A percentile compares a stretch with the other conserved stretches of the same genome.
Conservation (phyloP, 1,140 invertebrate species). For the Pteromalus puparum region DNA sequence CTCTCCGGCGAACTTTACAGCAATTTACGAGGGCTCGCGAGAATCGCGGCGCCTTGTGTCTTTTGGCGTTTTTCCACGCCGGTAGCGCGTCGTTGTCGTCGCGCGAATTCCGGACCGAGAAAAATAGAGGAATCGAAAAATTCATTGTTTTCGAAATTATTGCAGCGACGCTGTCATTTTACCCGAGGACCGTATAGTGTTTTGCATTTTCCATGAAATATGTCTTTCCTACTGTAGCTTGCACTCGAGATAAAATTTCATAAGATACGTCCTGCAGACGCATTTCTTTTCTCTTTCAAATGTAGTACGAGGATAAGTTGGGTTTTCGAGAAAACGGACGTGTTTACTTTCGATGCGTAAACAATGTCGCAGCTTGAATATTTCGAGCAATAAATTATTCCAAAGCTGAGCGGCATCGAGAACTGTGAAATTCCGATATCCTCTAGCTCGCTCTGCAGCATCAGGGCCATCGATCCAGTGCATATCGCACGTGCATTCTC, state of each 20-base stretch:
- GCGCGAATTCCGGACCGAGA: background rate
- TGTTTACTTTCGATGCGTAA: background rate
- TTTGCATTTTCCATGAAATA: background rate
- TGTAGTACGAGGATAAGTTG: too few species aligned
- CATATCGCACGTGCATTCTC: background rate
- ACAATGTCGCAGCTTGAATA: background rate
- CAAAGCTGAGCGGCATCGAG: background rate
- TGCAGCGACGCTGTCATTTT: background rate
- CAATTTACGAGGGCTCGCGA: background rate
- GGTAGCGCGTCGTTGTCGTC: background rate
- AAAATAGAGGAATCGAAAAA: background rate
- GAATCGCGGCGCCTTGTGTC: background rate
- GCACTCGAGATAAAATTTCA: too few species aligned
- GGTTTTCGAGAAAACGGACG: too few species aligned
- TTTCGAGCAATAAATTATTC: background rate
- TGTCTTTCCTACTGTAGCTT: background rate
- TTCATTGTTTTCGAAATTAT: background rate
- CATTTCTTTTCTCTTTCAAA: too few species aligned
- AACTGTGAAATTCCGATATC: background rate
- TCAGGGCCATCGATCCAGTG: background rate
- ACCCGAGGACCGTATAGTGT: background rate
- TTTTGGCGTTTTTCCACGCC: conserved; percentile 6
- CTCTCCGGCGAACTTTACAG: background rate
- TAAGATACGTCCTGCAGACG: too few species aligned
- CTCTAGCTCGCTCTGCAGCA: background rate